Evolutionary conservation across 2,888 invertebrate species (phyloP).

Genomic region (Tupiocoris notatus): DNA sequence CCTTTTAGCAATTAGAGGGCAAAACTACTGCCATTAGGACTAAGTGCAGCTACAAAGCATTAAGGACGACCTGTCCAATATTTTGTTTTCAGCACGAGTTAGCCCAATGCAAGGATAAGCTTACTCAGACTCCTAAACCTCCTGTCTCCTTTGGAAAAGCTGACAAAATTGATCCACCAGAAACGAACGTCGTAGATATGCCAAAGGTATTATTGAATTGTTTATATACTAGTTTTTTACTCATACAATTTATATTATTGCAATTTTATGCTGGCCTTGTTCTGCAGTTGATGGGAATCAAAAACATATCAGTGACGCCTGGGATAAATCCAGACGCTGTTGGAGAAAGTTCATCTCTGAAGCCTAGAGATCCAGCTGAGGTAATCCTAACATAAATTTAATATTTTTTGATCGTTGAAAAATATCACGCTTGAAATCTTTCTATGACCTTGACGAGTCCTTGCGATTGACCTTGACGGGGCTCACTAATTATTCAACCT

Average conservation of each 20-base stretch:
- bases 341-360: constrained; percentile 48
- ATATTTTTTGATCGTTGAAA: too few species aligned
- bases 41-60: too few species aligned
- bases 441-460: too few species aligned
- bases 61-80: too few species aligned
- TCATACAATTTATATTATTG: too few species aligned
- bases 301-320: constrained; percentile 50
- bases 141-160: background rate
- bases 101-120: constrained; percentile 17
- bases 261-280: background rate
- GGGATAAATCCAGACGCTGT: constrained; percentile 53
- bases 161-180: constrained; percentile 3
- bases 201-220: constrained; percentile 36
- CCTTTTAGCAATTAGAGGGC: too few species aligned
- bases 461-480: too few species aligned
- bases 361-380: constrained; percentile 42
- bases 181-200: constrained; percentile 38
- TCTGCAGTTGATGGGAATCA: constrained; percentile 12
- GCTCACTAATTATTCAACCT: background rate
- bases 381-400: constrained; percentile 36
- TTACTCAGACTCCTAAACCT: background rate
- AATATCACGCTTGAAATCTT: too few species aligned
- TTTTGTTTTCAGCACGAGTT: constrained; percentile 24
- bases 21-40: too few species aligned
- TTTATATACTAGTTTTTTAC: too few species aligned